These are phyloP conservation scores for Glaucidium brasilianum DNA, from an alignment of 2,113 vertebrate genomes.

Conservation along the genomic window DNA sequence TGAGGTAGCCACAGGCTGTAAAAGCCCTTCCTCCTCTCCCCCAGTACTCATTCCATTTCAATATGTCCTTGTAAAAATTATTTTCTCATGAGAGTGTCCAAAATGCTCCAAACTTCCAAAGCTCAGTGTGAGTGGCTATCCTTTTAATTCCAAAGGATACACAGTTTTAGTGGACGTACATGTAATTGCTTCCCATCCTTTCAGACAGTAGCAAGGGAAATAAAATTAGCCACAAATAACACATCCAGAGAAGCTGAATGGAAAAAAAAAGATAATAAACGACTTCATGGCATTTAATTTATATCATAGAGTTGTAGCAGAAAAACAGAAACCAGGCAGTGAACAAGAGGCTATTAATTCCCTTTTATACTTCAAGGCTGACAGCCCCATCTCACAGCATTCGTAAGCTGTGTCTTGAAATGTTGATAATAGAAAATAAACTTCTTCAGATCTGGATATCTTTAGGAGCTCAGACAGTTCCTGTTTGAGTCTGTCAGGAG, in stretches of 20 bases:
- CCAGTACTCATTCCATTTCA: neutral
- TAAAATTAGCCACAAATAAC: slow-evolving; percentile 5
- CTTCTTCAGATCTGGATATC: neutral
- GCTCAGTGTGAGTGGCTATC: neutral
- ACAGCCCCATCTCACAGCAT: neutral
- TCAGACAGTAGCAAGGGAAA: neutral
- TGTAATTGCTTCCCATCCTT: neutral
- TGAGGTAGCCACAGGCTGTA: neutral
- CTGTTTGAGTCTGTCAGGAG: neutral
- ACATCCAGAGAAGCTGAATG: neutral
- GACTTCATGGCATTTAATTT: slow-evolving; percentile 31
- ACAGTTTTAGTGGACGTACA: neutral
- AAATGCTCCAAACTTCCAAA: neutral
- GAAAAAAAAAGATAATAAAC: neutral
- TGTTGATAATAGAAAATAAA: neutral
- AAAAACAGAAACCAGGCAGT: neutral
- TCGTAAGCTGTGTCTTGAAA: neutral
- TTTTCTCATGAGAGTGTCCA: neutral
- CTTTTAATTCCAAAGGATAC: neutral
- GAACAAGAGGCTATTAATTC: neutral
- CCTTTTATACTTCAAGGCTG: neutral
- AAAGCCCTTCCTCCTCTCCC: neutral
- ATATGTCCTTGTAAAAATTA: neutral
- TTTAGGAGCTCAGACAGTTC: neutral
- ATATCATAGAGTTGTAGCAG: neutral